Base-by-base conservation (phyloP, 2,888 invertebrate species). In the Drosophila nigritarsus region DNA sequence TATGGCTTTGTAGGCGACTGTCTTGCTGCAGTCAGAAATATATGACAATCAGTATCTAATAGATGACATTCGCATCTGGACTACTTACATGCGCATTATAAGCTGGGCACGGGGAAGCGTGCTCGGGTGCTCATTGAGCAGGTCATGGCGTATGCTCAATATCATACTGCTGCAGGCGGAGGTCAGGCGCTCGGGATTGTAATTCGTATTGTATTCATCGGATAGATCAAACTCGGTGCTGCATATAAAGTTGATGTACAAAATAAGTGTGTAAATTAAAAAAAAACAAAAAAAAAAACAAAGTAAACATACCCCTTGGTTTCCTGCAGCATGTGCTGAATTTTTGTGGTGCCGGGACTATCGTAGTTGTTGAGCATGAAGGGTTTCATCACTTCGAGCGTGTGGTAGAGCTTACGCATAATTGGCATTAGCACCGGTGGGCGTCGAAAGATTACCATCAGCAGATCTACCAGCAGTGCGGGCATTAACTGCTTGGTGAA, bases 401-500 rank as follows among this genome's bases (percentile, higher is more conserved):
- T 83, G 2, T 53, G 63, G 42, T 71, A 87, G 15, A 73, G 27
- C 60, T 78, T 87, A 0, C 92, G 79, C 18, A 85, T 82, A 5
- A 88, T 73, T 13, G 68, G 27, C 90, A 92, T 75, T 2, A 92
- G 13, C 1, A 54, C 48, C 0, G 92, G 90, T 38, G 80, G 73
- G 3, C 73, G 81, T 0, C 91, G 83, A 20, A 61, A 78, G 13
- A 89, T 15, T 11, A 8, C 18, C 3, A 92, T 51, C 0, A 87
- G 24, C 1, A 69, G 20, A 62, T 92, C 92, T 0, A 78, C 56
- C 7, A 90, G 3, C 1, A 89, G 9, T 0, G 91, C 76, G 1
- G 92, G 91, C 1, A 91, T 1, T 4, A 92, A 45, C 65, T 92
- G 89, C 45, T 90, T 83, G 11, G 80, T 71, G n/a, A 91, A 68